phyloP scores from a whole-genome alignment of 2,113 vertebrate species.

The Craseonycteris thonglongyai region DNA sequence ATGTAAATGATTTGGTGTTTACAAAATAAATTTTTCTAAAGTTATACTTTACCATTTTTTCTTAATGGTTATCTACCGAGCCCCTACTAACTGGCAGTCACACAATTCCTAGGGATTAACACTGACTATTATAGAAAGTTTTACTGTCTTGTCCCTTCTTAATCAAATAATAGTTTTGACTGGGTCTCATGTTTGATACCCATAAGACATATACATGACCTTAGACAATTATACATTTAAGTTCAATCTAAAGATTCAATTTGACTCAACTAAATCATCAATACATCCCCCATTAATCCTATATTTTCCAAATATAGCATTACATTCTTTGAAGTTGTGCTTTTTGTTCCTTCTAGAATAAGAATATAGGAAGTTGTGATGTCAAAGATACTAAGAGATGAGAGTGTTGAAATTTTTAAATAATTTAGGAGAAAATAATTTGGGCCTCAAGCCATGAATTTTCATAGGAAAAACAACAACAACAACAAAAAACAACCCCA shows the following conservation, averaged over 20 bases:
- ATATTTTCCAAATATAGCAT: background rate
- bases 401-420: background rate
- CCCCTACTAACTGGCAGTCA: background rate
- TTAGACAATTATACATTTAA: background rate
- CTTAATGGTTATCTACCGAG: background rate
- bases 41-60: background rate
- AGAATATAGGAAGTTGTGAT: background rate
- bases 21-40: background rate
- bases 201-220: background rate
- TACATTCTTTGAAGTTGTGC: background rate
- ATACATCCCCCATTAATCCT: background rate
- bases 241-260: background rate
- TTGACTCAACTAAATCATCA: background rate
- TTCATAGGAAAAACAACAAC: background rate
- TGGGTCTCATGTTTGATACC: background rate
- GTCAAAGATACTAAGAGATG: background rate
- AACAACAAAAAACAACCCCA: too few species aligned
- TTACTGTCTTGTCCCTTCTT: background rate
- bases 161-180: background rate
- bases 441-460: background rate
- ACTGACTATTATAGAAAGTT: background rate
- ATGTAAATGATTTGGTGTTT: background rate
- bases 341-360: background rate
- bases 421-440: background rate
- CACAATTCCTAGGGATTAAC: background rate